Conservation (phyloP, 2,888 invertebrate species). For the Hypselothyrea guttata region DNA sequence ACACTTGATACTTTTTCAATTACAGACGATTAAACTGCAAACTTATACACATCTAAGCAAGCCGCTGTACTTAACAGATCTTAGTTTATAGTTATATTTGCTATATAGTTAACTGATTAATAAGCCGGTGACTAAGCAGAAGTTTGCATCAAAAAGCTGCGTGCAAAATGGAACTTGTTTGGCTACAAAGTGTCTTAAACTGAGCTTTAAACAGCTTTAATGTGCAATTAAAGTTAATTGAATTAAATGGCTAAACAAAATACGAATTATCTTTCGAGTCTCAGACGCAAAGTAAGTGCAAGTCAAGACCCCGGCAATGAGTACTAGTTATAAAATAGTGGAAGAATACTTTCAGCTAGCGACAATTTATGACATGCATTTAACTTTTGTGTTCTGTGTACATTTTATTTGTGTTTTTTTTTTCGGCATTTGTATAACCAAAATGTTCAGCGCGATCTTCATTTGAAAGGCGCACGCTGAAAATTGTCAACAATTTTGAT, state of each 20-base stretch:
- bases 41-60: too few relatives aligned
- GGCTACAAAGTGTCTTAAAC: constrained; percentile 26
- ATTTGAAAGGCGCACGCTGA: constrained; percentile 60
- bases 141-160: constrained; percentile 32
- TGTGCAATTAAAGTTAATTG: constrained; percentile 72
- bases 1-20: too few relatives aligned
- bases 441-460: constrained; percentile 68
- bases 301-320: constrained; percentile 49
- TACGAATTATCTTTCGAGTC: not conserved
- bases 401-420: too few relatives aligned
- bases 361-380: constrained; percentile 64
- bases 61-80: not conserved
- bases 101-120: not conserved
- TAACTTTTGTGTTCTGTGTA: constrained; percentile 11
- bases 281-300: constrained; percentile 26
- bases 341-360: constrained; percentile 39
- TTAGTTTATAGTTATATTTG: not conserved
- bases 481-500: constrained; percentile 76
- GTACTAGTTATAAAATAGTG: constrained; percentile 37
- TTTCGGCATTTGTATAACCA: constrained; percentile 56
- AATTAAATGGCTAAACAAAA: constrained; percentile 52
- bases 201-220: constrained; percentile 52
- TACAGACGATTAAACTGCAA: too few relatives aligned
- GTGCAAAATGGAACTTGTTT: constrained; percentile 74
- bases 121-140: constrained; percentile 21